phyloP scores from a whole-genome alignment of 2,113 vertebrate species.

The Spermophilus dauricus region DNA sequence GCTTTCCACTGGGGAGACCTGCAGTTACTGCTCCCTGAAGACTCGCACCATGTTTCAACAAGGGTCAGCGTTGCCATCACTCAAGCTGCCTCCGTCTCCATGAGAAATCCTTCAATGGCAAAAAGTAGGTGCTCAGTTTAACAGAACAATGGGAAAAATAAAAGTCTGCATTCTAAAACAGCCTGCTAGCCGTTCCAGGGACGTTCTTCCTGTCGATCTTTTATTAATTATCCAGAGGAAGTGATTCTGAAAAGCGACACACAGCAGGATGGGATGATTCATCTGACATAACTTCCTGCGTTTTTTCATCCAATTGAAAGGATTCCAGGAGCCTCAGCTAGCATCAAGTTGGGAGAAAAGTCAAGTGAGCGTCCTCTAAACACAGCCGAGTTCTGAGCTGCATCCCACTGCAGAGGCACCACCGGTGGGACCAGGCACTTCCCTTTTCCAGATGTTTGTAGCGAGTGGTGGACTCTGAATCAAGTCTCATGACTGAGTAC shows the following conservation, averaged over 20 bases:
- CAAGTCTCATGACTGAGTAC: slow-evolving; percentile 77
- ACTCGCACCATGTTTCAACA: background rate
- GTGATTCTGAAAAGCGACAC: slow-evolving; percentile 72
- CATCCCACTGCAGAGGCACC: slow-evolving; percentile 50
- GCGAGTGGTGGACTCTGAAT: slow-evolving; percentile 79
- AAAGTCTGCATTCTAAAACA: slow-evolving; percentile 54
- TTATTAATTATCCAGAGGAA: slow-evolving; percentile 81
- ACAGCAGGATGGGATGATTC: slow-evolving; percentile 79
- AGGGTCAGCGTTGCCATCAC: slow-evolving; percentile 33
- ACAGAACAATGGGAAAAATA: slow-evolving; percentile 38
- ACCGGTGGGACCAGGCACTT: background rate
- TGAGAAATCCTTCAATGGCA: slow-evolving; percentile 64
- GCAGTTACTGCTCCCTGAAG: slow-evolving; percentile 5
- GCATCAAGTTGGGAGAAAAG: slow-evolving; percentile 72
- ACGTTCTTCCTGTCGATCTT: slow-evolving; percentile 79
- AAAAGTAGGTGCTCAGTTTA: slow-evolving; percentile 49
- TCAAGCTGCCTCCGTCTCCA: slow-evolving; percentile 33
- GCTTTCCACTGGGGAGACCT: background rate
- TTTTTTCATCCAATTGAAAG: slow-evolving; percentile 82
- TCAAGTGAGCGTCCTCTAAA: slow-evolving; percentile 64
- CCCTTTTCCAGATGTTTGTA: slow-evolving; percentile 65
- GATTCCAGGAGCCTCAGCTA: slow-evolving; percentile 71
- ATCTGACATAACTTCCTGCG: slow-evolving; percentile 83
- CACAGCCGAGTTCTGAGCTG: slow-evolving; percentile 37
- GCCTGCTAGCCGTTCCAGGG: slow-evolving; percentile 80